phyloP scores from a whole-genome alignment of 2,797 vertebrate species.

The Silurus lanzhouensis region DNA sequence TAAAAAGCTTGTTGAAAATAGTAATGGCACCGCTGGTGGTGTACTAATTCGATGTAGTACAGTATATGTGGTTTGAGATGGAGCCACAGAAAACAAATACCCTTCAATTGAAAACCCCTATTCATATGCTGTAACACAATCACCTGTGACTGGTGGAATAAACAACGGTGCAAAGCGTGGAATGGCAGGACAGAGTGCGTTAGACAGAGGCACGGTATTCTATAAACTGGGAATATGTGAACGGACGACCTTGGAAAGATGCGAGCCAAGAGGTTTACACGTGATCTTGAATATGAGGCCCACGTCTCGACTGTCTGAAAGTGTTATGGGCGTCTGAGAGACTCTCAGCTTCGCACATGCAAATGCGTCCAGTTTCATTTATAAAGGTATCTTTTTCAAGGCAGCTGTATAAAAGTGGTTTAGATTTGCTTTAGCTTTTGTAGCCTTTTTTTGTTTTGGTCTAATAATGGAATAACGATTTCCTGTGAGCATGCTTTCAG shows the following conservation, averaged over 20 bases:
- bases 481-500: not conserved
- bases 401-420: not conserved
- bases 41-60: not conserved
- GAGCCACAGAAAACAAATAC: not conserved
- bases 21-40: not conserved
- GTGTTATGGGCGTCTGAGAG: not conserved
- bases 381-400: too few relatives aligned
- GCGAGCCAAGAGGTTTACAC: not conserved
- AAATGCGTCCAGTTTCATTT: not conserved
- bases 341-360: not conserved
- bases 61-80: not conserved
- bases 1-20: not conserved
- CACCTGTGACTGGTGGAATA: not conserved
- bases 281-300: not conserved
- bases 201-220: not conserved
- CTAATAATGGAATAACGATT: not conserved
- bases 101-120: not conserved
- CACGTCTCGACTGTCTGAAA: not conserved
- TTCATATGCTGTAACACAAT: not conserved
- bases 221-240: not conserved
- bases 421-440: not conserved
- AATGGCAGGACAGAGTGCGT: not conserved
- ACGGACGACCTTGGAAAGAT: not conserved
- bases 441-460: not conserved
- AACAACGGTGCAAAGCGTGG: not conserved